Evolutionary conservation across 2,888 invertebrate genomes (phyloP).

Genomic region (Ophonus ardosiacus): DNA sequence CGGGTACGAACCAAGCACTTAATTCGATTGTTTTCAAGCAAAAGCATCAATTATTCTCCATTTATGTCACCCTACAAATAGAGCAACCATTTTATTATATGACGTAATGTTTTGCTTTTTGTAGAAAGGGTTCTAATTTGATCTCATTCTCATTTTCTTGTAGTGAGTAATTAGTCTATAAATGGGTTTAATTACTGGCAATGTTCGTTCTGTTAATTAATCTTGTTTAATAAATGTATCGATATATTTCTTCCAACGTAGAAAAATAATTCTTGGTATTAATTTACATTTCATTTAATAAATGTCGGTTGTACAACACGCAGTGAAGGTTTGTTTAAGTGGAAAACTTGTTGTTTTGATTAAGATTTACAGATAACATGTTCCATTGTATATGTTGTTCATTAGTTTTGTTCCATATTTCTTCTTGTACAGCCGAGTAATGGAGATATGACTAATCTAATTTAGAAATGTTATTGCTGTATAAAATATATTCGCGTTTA

Average conservation of each 20-base stretch:
- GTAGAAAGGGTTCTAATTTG: conserved; percentile 30
- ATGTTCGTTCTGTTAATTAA: neutral
- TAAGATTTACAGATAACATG: conserved; percentile 41
- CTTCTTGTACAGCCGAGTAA: conserved; percentile 29
- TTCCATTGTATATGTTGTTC: conserved; percentile 35
- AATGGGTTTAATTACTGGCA: conserved; percentile 17
- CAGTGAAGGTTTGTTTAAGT: conserved; percentile 29
- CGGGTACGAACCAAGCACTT: conserved; percentile 36
- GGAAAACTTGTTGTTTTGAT: conserved; percentile 41
- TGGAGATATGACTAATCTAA: conserved; percentile 40
- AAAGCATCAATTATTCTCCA: conserved; percentile 61
- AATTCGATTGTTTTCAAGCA: conserved; percentile 61
- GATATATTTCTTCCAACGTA: conserved; percentile 22
- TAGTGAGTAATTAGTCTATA: conserved; percentile 3
- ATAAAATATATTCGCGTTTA: conserved; percentile 11
- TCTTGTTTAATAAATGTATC: conserved; percentile 38
- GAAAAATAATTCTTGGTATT: conserved; percentile 15
- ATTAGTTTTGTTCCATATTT: conserved; percentile 27
- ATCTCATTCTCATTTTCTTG: neutral
- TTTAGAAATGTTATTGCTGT: conserved; percentile 20
- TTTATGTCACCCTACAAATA: conserved; percentile 55
- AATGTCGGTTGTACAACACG: conserved; percentile 20
- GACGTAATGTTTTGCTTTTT: conserved; percentile 32
- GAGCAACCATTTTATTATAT: conserved; percentile 56
- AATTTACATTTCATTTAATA: conserved; percentile 45